A percentile compares a stretch with the other conserved stretches of the same genome.
Conservation (phyloP, 2,888 invertebrate species). For the Hypselothyrea guttata region DNA sequence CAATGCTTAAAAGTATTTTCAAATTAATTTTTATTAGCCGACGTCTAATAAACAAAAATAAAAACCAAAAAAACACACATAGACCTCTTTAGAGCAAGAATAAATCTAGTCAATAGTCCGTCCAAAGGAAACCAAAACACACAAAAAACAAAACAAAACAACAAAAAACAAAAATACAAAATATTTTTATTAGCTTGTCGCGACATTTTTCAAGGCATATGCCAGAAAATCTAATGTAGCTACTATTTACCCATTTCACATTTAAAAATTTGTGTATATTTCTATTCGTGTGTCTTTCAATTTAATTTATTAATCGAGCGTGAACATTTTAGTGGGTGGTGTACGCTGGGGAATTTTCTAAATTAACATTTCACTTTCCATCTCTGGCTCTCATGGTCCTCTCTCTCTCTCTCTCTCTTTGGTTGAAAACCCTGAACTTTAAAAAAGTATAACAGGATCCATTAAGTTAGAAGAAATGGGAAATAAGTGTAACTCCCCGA, state of each 20-base stretch:
- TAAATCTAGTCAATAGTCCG: constrained; percentile 59
- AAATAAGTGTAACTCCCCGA: too few species aligned
- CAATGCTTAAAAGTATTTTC: constrained; percentile 68
- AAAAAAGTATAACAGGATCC: too few species aligned
- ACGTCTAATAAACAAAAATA: constrained; percentile 68
- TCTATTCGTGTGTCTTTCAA: constrained; percentile 68
- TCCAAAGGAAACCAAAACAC: not conserved
- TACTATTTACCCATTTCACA: constrained; percentile 67
- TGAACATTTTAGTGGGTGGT: constrained; percentile 71
- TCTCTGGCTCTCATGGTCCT: too few species aligned
- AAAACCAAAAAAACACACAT: constrained; percentile 26
- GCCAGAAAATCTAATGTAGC: constrained; percentile 55
- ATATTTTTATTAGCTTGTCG: constrained; percentile 77
- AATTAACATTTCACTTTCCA: constrained; percentile 52
- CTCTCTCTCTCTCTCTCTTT: not conserved
- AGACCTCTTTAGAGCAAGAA: constrained; percentile 42
- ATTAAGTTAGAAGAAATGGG: too few species aligned
- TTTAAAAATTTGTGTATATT: constrained; percentile 23
- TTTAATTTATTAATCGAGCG: constrained; percentile 80
- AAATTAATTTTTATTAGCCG: constrained; percentile 76
- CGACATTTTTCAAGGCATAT: constrained; percentile 73
- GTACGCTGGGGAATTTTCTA: constrained; percentile 52
- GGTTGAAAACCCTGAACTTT: too few species aligned
- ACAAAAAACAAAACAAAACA: constrained; percentile 18
- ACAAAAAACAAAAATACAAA: constrained; percentile 8